Base-by-base conservation (phyloP, 1,140 invertebrate genomes). In the Penaeus indicus region DNA sequence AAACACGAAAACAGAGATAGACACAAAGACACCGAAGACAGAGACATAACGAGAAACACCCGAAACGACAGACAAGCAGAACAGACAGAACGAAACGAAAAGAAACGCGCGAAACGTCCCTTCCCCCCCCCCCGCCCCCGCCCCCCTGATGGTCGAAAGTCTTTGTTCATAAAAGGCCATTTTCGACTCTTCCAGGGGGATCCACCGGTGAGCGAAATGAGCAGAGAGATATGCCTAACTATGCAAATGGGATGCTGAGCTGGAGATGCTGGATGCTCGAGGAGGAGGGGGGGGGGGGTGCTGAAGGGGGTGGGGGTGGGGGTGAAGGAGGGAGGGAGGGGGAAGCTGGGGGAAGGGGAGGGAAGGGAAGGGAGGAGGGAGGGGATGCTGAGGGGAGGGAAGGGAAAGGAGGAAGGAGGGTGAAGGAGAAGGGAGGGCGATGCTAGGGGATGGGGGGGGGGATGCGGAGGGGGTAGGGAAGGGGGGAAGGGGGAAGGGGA, bases 171-270 rank as follows among this genome's bases (percentile, higher is more conserved):
- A 86, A 86, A 79, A 67, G 63, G 77, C 62, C 63, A 67, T 86
- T 86, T 79, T 86, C 85, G 85, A 54, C 85, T 63, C 77, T 86
- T 81, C 54, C 54, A 81, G 69, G 1, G 60, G 85, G 78, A 81
- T 86, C 16, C 77, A 62, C 27, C 19, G 60, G 42, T 7, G 77
- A 69, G n/a, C 32, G 77, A 54, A 86, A 86, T 80, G 85, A 86
- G 85, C 22, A 27, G 85, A 80, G 77, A 81, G 85, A 86, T 67
- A 86, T 81, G 78, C 77, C 85, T 81, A 64, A 64, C 38, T 86
- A 86, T 86, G 85, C 63, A 86, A 86, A 86, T 86, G 85, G 81
- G 85, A 81, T 63, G 77, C 80, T 86, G 78, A 18, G 77, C 77
- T 86, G 77, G 85, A 81, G 67, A 86, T 86, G 62, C 64, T 67